Evolutionary conservation across 2,113 vertebrate genomes (phyloP), one percentile per base, ranked within the genome.

Genomic region (Xiphophorus hellerii): DNA sequence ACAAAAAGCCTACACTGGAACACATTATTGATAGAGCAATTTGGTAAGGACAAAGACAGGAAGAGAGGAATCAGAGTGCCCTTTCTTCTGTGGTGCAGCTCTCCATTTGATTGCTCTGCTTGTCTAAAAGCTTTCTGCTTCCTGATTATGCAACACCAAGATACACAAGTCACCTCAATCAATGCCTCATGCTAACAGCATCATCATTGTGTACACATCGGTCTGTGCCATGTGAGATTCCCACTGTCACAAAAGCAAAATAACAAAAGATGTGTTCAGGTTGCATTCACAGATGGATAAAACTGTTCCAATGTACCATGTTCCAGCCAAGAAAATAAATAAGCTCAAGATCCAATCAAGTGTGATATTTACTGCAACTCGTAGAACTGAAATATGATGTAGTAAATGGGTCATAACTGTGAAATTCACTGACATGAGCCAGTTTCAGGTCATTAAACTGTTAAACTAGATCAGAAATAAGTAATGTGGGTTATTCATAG

Each of bases 91-190:
- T 51, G 33, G 74, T 48, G 44, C 37, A 37, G 78, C 54, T 80
- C 76, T 58, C 76, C 66, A 76, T 89, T 92, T 86, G 84, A 78
- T 91, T 88, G 88, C 89, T 88, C 81, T 73, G 75, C 78, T 69
- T 74, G 84, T 81, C 76, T 80, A 69, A 90, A 83, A 92, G 85
- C 83, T 65, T 81, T 84, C 76, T 63, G 81, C 80, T 90, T 90
- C 85, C 89, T 87, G 90, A 85, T 90, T 84, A 89, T 75, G 71
- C 58, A 74, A 42, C 42, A 79, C 65, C 65, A 74, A 65, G 44
- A 67, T 78, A 86, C 84, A 72, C 84, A 86, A 69, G 68, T 72
- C 76, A 69, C 81, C 84, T 86, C 90, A 88, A 89, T 94, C 91
- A 89, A 93, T 90, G 87, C 68, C 81, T 81, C 74, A 66, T 44